A percentile compares a stretch with the other conserved stretches of the same genome.
Conservation (phyloP, 64 coral and sea anemone species). For the Cladopsammia gracilis region DNA sequence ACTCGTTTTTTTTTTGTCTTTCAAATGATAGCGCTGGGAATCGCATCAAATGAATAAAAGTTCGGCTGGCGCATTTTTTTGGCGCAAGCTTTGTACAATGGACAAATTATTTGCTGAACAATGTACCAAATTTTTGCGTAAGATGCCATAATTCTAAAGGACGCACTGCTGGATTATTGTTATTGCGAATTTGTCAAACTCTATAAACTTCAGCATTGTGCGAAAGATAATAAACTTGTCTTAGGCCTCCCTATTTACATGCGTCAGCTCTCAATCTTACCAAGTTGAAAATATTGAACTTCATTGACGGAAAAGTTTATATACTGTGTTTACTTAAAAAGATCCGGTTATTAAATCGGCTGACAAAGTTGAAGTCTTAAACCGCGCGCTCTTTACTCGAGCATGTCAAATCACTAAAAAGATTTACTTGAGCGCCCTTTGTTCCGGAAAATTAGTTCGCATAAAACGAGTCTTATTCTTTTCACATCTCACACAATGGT, state of each 20-base stretch:
- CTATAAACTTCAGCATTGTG: too few species aligned
- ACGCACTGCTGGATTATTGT: too few species aligned
- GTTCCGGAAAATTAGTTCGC: constrained; percentile 35
- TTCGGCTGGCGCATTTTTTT: neutral
- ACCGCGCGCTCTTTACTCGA: neutral
- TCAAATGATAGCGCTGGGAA: constrained; percentile 17
- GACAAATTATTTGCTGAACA: neutral
- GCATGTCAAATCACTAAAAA: constrained; percentile 40
- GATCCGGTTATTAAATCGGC: constrained; percentile 23
- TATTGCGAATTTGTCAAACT: neutral
- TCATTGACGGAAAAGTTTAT: neutral
- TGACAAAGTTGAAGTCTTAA: constrained; percentile 7
- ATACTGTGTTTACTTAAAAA: constrained; percentile 29
- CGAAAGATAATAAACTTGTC: neutral
- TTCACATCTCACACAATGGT: constrained; percentile 27
- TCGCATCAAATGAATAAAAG: neutral
- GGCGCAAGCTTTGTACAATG: neutral
- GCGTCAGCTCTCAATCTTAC: neutral
- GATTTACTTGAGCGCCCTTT: neutral
- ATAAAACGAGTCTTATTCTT: constrained; percentile 6
- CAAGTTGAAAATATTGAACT: constrained; percentile 6
- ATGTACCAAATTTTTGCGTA: neutral
- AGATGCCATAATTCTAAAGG: neutral
- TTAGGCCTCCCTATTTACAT: neutral
- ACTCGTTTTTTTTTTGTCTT: neutral